Percentiles rank a stretch among this genome's conserved stretches.
Conservation (phyloP, 2,888 invertebrate species). For the Melanotus villosus region DNA sequence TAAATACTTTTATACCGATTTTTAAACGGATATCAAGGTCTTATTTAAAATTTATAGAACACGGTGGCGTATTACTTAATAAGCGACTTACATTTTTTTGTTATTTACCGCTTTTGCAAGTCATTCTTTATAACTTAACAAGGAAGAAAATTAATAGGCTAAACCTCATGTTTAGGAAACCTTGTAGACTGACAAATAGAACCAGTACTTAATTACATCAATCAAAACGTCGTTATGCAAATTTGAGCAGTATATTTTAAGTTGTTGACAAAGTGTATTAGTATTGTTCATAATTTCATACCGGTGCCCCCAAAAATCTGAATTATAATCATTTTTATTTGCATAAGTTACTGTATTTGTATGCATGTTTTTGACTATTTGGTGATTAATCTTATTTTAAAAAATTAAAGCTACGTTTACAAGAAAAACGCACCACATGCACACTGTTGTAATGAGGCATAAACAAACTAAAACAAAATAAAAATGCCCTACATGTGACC, state of each 20-base stretch:
- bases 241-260: neutral
- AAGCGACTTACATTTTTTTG: neutral
- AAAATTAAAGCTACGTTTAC: no score
- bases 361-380: no score
- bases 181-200: slow-evolving; percentile 11
- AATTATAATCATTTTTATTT: no score
- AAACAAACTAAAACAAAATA: no score
- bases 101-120: neutral
- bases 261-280: slow-evolving; percentile 3
- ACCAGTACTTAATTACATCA: slow-evolving; percentile 18
- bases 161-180: neutral
- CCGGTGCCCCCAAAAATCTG: no score
- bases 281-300: neutral
- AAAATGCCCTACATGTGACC: slow-evolving; percentile 9
- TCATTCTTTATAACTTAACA: neutral
- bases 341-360: no score
- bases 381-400: no score
- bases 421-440: no score
- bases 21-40: no score
- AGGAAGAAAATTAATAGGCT: neutral
- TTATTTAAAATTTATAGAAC: no score
- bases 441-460: no score
- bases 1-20: no score
- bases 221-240: slow-evolving; percentile 21
- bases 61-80: neutral